phyloP scores from a whole-genome alignment of 1,140 invertebrate species.

The Zophobas morio region DNA sequence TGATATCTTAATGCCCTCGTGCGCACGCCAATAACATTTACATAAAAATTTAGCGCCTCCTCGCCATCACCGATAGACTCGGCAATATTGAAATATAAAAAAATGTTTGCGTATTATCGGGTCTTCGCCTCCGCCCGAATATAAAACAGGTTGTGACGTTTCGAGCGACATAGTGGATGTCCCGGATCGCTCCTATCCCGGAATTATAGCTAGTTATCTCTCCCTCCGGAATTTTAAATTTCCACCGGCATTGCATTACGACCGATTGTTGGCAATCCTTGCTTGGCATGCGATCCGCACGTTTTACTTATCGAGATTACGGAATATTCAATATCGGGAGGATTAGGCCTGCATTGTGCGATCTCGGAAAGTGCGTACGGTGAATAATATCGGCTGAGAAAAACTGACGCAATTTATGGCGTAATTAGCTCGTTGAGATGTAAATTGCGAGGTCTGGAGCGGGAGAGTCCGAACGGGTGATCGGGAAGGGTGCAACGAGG shows the following conservation, averaged over 20 bases:
- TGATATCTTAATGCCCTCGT: slow-evolving; percentile 29
- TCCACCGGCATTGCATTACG: slow-evolving; percentile 46
- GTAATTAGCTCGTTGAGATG: slow-evolving; percentile 41
- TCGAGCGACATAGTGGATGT: slow-evolving; percentile 24
- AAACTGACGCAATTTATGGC: slow-evolving; percentile 23
- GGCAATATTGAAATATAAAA: slow-evolving; percentile 59
- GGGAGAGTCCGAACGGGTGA: slow-evolving; percentile 5
- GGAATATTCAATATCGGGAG: slow-evolving; percentile 57
- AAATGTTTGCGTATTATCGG: slow-evolving; percentile 60
- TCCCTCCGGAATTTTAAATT: slow-evolving; percentile 51
- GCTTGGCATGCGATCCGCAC: slow-evolving; percentile 53
- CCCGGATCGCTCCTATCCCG: slow-evolving; percentile 52
- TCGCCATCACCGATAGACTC: slow-evolving; percentile 7
- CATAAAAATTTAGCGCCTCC: slow-evolving; percentile 43
- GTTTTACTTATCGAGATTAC: slow-evolving; percentile 57
- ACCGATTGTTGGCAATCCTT: slow-evolving; percentile 53
- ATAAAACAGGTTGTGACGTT: slow-evolving; percentile 58
- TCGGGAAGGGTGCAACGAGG: slow-evolving; percentile 28
- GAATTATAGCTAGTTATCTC: slow-evolving; percentile 59
- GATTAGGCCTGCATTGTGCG: slow-evolving; percentile 60
- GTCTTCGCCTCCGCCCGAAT: slow-evolving; percentile 57
- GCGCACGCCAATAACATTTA: slow-evolving; percentile 26
- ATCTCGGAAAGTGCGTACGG: slow-evolving; percentile 10
- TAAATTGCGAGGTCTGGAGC: slow-evolving; percentile 35
- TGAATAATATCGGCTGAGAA: slow-evolving; percentile 21